phyloP scores from a whole-genome alignment of 2,888 invertebrate species.

The Pseudococcus viburni region DNA sequence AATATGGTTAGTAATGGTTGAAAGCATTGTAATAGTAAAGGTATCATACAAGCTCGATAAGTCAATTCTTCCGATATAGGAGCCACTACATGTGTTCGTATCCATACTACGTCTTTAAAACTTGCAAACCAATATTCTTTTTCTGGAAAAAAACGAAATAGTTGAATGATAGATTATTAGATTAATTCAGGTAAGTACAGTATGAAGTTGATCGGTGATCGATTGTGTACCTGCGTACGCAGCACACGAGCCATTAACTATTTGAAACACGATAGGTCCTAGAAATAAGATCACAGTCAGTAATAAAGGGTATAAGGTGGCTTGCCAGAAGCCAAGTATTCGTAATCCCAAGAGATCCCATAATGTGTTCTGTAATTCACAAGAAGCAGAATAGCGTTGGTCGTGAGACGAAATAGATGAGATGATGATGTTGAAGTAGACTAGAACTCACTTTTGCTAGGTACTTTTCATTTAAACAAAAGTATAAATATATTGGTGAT shows the following conservation, averaged over 20 bases:
- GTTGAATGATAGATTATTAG: not conserved
- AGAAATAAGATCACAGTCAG: constrained; percentile 86
- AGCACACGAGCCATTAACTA: constrained; percentile 70
- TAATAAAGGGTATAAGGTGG: constrained; percentile 81
- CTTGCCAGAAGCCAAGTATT: constrained; percentile 81
- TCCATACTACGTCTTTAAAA: constrained; percentile 84
- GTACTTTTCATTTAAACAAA: constrained; percentile 78
- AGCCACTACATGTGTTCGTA: constrained; percentile 90
- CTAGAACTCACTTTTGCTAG: constrained; percentile 74
- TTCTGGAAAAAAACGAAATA: constrained; percentile 73
- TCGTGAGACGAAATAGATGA: not conserved
- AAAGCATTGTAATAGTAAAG: constrained; percentile 87
- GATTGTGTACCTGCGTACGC: constrained; percentile 56
- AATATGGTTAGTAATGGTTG: constrained; percentile 83
- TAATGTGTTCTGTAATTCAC: constrained; percentile 74
- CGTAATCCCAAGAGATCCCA: constrained; percentile 84
- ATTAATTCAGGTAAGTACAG: not conserved
- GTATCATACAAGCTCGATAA: constrained; percentile 95
- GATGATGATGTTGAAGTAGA: constrained; percentile 19
- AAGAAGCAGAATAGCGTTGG: not conserved
- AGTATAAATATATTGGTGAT: constrained; percentile 84
- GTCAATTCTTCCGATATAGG: constrained; percentile 96
- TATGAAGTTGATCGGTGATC: not conserved
- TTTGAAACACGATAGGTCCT: constrained; percentile 80
- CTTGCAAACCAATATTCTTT: constrained; percentile 81